Conservation (phyloP, 2,888 invertebrate genomes). For the Xylota segnis region DNA sequence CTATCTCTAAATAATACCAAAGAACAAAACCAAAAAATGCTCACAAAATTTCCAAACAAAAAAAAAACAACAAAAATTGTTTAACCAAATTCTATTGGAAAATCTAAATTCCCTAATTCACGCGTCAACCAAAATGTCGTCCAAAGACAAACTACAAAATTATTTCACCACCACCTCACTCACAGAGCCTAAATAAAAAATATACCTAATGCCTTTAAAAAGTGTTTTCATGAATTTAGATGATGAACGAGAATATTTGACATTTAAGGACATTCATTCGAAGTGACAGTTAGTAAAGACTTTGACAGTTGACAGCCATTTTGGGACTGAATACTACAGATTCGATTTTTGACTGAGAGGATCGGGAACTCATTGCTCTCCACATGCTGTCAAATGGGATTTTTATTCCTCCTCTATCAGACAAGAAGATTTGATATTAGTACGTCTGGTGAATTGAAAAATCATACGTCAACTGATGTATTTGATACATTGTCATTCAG, state of each 20-base stretch:
- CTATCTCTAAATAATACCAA: conserved; percentile 6
- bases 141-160: background rate
- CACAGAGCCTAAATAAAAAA: conserved; percentile 33
- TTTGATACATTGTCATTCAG: no score
- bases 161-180: conserved; percentile 25
- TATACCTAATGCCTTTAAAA: background rate
- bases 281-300: background rate
- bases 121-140: background rate
- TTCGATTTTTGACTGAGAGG: no score
- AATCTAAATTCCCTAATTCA: background rate
- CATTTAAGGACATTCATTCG: background rate
- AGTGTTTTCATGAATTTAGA: conserved; percentile 45
- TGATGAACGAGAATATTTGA: background rate
- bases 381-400: no score
- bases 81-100: conserved; percentile 10
- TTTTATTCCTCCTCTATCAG: no score
- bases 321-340: no score
- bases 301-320: background rate
- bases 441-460: no score
- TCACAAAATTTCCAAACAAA: conserved; percentile 3
- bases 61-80: background rate
- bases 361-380: no score
- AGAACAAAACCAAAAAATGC: background rate
- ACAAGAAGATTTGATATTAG: no score
- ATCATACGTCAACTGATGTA: no score